Base-by-base conservation (phyloP, 2,888 invertebrate genomes). In the Dascillus cervinus region DNA sequence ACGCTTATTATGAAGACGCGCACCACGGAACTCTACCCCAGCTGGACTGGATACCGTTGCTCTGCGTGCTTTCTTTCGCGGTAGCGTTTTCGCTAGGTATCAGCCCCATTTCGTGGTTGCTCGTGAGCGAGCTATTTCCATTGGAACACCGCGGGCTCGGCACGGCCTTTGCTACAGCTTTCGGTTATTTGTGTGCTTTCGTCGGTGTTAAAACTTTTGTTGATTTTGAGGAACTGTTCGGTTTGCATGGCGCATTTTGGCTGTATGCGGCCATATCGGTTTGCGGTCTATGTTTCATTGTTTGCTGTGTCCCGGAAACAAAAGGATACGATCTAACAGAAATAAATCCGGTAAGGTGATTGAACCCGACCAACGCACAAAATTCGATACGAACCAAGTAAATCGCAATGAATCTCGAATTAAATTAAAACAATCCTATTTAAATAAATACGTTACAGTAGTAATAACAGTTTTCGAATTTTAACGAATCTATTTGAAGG, bases 311-410 rank as follows among this genome's bases (percentile, higher is more conserved):
- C 4, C 91, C 91, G 1, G 91, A 92, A 66, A 92, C 92, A 3
- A 90, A 87, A 61, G 91, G 91, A 1, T 82, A 82, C 48, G 87
- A 89, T 56, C 68, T 92, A 49, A 88, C 88, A 58, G 89, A 91
- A 63, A 89, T 91, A 77, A 82, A 84, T 56, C 77, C 81, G 15
- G 76, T 38, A 26, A 60, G 62, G 53, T 63, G 61, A 62, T 55
- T 31, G 34, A 14, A 15, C 22, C 11, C 22, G 14, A 22, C 22
- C 31, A 22, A 27, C 38, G 34, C 38, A 39, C 38, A 39, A 39
- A 34, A 22, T 32, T 29, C n/a, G n/a, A n/a, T n/a, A n/a, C n/a
- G n/a, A n/a, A n/a, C n/a, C 14, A 24, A 26, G 12, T 29, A 37
- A 29, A 15, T 38, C 13, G 38, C 34, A 19, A 22, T 30, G 12